These are phyloP conservation scores for Dromococcyx pavoninus DNA, from an alignment of 2,797 vertebrate species.

Conservation along the genomic window DNA sequence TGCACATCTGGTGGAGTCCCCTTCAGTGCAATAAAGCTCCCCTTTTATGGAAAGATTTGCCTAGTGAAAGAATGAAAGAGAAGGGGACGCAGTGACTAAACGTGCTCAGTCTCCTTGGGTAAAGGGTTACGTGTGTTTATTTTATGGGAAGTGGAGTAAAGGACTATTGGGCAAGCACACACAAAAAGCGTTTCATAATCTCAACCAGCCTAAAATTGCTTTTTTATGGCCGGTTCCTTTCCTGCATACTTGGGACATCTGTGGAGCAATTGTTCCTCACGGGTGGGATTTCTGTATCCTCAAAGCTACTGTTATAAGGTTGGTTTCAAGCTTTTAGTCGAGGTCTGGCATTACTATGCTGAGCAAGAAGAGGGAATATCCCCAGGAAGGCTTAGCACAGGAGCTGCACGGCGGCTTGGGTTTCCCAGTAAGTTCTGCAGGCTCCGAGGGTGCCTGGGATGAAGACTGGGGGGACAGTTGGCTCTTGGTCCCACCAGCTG, in stretches of 20 bases:
- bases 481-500: not conserved
- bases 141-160: conserved; percentile 59
- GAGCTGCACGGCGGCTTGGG: not conserved
- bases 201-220: conserved; percentile 44
- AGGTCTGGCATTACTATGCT: not conserved
- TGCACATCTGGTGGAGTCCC: conserved; percentile 38
- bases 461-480: not conserved
- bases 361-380: not conserved
- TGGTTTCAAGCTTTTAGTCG: not conserved
- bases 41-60: conserved; percentile 60
- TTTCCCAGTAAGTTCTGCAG: not conserved
- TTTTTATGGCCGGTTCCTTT: conserved; percentile 47
- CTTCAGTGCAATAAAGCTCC: conserved; percentile 46
- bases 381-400: not conserved
- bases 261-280: conserved; percentile 49
- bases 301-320: conserved; percentile 3
- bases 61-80: not conserved
- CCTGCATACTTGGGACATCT: conserved; percentile 62
- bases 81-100: conserved; percentile 3
- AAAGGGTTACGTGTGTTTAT: conserved; percentile 57
- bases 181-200: conserved; percentile 60
- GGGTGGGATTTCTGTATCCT: conserved; percentile 53
- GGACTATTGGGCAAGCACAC: conserved; percentile 50
- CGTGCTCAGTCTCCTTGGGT: conserved; percentile 24
- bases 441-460: not conserved